phyloP scores from a whole-genome alignment of 2,113 vertebrate genomes.

The Ariopsis seemanni region DNA sequence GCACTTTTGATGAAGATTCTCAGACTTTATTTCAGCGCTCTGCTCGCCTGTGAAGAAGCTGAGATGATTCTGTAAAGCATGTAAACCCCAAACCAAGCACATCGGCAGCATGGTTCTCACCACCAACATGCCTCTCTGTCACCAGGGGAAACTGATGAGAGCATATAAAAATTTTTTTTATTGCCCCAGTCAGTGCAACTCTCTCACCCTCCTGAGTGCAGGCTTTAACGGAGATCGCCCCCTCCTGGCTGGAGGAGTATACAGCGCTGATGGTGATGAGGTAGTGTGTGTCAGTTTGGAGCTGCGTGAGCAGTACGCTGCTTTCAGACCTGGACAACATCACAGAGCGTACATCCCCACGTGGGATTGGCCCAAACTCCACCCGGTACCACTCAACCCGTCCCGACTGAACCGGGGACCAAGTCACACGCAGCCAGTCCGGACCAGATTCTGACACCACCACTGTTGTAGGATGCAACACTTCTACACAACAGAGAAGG shows the following conservation, averaged over 20 bases:
- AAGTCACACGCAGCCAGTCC: constrained; percentile 79
- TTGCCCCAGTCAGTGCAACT: neutral
- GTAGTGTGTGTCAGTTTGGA: constrained; percentile 79
- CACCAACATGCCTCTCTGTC: neutral
- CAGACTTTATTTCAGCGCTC: neutral
- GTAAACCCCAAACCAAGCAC: neutral
- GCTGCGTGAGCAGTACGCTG: constrained; percentile 73
- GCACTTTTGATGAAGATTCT: neutral
- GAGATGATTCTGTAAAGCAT: neutral
- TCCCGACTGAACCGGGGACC: constrained; percentile 72
- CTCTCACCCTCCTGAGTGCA: constrained; percentile 80
- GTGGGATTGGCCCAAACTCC: constrained; percentile 76
- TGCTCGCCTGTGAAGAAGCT: neutral
- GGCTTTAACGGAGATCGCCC: constrained; percentile 81
- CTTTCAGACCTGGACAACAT: constrained; percentile 66
- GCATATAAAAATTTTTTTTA: neutral
- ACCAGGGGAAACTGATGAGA: neutral
- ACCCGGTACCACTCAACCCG: constrained; percentile 72
- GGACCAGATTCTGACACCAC: constrained; percentile 75
- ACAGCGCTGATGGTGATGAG: constrained; percentile 84
- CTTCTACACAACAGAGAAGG: constrained; percentile 46
- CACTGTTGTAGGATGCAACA: constrained; percentile 72
- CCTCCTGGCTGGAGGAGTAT: constrained; percentile 77
- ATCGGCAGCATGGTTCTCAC: neutral
- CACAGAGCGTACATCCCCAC: constrained; percentile 63